These are phyloP conservation scores for Melanophora roralis DNA, from an alignment of 2,888 invertebrate species.

Conservation along the genomic window DNA sequence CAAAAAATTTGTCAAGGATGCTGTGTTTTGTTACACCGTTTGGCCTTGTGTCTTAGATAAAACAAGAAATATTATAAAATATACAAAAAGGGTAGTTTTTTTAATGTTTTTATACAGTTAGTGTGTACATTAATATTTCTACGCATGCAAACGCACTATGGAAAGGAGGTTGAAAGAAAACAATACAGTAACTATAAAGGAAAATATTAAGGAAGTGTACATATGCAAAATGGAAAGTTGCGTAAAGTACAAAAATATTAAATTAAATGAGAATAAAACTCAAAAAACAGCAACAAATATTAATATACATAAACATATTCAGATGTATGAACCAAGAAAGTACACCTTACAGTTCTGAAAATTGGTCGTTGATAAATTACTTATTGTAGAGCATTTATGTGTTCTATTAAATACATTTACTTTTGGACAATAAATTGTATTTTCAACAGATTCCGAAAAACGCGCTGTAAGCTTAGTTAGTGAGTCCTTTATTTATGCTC, in stretches of 20 bases:
- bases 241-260: constrained; percentile 51
- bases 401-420: too few relatives aligned
- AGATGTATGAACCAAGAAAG: background rate
- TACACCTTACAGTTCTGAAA: too few relatives aligned
- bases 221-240: constrained; percentile 27
- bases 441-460: too few relatives aligned
- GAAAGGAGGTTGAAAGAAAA: constrained; percentile 2
- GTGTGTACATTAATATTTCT: constrained; percentile 35
- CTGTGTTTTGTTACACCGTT: constrained; percentile 34
- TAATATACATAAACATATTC: constrained; percentile 57
- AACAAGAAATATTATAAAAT: constrained; percentile 48
- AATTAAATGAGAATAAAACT: constrained; percentile 48
- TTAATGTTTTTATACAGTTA: constrained; percentile 57
- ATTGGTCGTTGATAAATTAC: too few relatives aligned
- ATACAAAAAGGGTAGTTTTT: constrained; percentile 65
- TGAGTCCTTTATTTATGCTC: too few relatives aligned
- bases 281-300: constrained; percentile 63
- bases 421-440: too few relatives aligned
- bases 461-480: too few relatives aligned
- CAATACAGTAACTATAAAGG: background rate
- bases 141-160: constrained; percentile 39
- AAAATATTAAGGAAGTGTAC: background rate
- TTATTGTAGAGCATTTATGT: too few relatives aligned
- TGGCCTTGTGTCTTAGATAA: constrained; percentile 51
- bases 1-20: constrained; percentile 28